Percentiles rank a stretch among this genome's conserved stretches.
Conservation (phyloP, 2,888 invertebrate genomes). For the Hypercompe scribonia region DNA sequence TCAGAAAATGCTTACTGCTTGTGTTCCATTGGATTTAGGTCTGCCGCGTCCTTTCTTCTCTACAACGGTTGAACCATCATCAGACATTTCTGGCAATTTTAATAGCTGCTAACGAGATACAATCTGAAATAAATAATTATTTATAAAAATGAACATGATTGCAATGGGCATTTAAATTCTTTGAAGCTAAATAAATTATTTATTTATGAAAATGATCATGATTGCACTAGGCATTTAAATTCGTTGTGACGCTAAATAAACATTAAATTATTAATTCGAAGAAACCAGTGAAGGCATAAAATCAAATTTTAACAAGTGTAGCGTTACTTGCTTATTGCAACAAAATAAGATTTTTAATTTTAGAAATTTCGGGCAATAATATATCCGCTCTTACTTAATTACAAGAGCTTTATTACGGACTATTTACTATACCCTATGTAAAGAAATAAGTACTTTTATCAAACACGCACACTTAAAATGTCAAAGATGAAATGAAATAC, state of each 20-base stretch:
- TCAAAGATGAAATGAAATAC: conserved; percentile 5
- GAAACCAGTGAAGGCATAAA: neutral
- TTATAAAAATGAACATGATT: neutral
- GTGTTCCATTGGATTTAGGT: conserved; percentile 84
- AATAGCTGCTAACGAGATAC: conserved; percentile 43
- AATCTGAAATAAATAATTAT: conserved; percentile 60
- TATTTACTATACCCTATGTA: conserved; percentile 17
- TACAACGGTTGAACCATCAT: conserved; percentile 83
- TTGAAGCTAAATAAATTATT: conserved; percentile 28
- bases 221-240: neutral
- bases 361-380: conserved; percentile 22
- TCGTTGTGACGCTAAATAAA: conserved; percentile 29
- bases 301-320: neutral
- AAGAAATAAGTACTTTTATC: neutral
- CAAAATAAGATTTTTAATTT: conserved; percentile 3
- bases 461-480: conserved; percentile 3
- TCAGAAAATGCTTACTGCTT: conserved; percentile 62
- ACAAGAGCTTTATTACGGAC: conserved; percentile 23
- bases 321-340: neutral
- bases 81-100: conserved; percentile 76
- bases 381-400: conserved; percentile 5
- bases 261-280: neutral
- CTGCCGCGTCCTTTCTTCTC: conserved; percentile 86
- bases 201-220: neutral
- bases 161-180: neutral